Conservation (phyloP, 92 coral and sea anemone genomes). For the Galaxea fascicularis region DNA sequence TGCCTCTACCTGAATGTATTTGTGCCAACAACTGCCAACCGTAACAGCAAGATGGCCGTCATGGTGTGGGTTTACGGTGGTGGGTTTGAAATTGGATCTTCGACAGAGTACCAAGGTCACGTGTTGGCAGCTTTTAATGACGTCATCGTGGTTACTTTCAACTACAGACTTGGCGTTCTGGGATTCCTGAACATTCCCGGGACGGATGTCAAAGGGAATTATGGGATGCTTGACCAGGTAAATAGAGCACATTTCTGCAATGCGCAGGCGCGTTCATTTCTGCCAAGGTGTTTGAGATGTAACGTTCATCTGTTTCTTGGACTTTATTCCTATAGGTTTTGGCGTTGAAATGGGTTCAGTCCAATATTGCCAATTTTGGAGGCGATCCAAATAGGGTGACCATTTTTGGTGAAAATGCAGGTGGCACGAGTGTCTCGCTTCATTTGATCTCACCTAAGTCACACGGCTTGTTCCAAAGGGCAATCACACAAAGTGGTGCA, state of each 20-base stretch:
- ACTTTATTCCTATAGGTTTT: not conserved
- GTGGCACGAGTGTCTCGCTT: conserved; percentile 56
- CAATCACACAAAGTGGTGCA: conserved; percentile 21
- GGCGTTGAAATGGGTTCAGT: conserved; percentile 54
- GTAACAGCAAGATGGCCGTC: conserved; percentile 59
- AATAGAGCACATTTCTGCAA: no score
- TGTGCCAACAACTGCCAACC: conserved; percentile 42
- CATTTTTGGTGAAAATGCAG: conserved; percentile 61
- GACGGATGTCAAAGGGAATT: conserved; percentile 69
- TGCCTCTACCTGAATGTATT: conserved; percentile 69
- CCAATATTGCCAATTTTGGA: conserved; percentile 54
- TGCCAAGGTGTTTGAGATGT: no score
- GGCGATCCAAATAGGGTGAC: conserved; percentile 57
- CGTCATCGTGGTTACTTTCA: conserved; percentile 74
- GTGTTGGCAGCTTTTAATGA: conserved; percentile 59
- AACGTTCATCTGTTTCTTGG: no score
- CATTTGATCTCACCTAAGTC: conserved; percentile 44
- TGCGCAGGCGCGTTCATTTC: not conserved
- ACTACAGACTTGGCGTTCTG: conserved; percentile 68
- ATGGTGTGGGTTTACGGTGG: conserved; percentile 85
- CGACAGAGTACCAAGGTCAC: conserved; percentile 44
- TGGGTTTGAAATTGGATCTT: conserved; percentile 51
- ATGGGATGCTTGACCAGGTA: conserved; percentile 82
- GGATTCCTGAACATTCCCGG: conserved; percentile 73
- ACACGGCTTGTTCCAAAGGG: conserved; percentile 6